Evolutionary conservation across 2,888 invertebrate species (phyloP).

Genomic region (Cordylochernes scorpioides): DNA sequence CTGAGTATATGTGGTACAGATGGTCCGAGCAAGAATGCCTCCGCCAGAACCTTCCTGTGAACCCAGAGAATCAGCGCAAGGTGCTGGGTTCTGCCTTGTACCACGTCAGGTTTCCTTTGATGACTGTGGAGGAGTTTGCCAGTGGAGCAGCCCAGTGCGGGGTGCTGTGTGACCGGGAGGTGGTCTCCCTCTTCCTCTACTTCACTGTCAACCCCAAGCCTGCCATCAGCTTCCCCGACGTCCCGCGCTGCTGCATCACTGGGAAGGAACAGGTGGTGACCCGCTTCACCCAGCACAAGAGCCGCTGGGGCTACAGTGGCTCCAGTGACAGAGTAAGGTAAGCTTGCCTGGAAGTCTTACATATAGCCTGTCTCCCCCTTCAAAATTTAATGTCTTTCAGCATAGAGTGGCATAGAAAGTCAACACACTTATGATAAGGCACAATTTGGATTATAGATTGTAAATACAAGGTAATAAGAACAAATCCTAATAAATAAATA

Average conservation of each 20-base stretch:
- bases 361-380: too few relatives aligned
- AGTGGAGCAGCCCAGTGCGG: constrained; percentile 45
- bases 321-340: constrained; percentile 48
- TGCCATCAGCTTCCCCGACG: constrained; percentile 37
- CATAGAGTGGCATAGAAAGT: too few relatives aligned
- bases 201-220: constrained; percentile 43
- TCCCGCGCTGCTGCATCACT: constrained; percentile 45
- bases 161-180: constrained; percentile 43
- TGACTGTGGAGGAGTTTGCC: constrained; percentile 62
- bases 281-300: constrained; percentile 45
- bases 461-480: too few relatives aligned
- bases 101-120: constrained; percentile 48
- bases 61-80: constrained; percentile 37
- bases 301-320: constrained; percentile 57
- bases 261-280: constrained; percentile 47
- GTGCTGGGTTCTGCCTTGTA: constrained; percentile 41
- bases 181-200: constrained; percentile 30
- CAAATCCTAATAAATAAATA: too few relatives aligned
- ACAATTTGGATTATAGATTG: too few relatives aligned
- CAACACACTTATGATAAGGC: too few relatives aligned
- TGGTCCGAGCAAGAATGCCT: constrained; percentile 48
- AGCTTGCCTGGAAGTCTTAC: background rate
- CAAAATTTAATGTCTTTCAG: too few relatives aligned
- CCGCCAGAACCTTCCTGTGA: constrained; percentile 35
- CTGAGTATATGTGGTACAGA: constrained; percentile 24